Evolutionary conservation across 2,888 invertebrate genomes (phyloP).

Genomic region (Trichopria drosophilae): DNA sequence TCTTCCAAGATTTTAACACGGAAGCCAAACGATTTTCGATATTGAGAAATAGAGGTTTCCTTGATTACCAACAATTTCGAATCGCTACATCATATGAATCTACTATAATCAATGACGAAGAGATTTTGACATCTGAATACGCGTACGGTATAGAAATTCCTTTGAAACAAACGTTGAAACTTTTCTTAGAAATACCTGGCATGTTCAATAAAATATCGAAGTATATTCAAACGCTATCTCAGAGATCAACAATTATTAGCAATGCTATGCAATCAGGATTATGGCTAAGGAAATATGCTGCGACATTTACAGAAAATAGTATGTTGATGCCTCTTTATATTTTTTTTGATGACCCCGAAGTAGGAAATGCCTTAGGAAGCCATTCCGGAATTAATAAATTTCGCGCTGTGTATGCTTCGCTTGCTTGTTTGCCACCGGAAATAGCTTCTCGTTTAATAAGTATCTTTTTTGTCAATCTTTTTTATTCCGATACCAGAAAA

Average conservation of each 20-base stretch:
- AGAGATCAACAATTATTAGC: conserved; percentile 2
- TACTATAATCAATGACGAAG: conserved; percentile 9
- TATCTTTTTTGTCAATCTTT: conserved; percentile 21
- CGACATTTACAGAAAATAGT: background rate
- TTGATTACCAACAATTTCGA: conserved; percentile 14
- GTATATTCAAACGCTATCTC: conserved; percentile 2
- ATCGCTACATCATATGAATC: conserved; percentile 11
- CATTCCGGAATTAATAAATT: conserved; percentile 13
- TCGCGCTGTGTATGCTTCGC: conserved; percentile 18
- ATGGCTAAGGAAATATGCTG: conserved; percentile 16
- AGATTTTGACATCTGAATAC: conserved; percentile 4
- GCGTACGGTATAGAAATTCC: conserved; percentile 14
- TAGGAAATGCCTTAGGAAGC: conserved; percentile 25
- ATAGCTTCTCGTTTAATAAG: conserved; percentile 17
- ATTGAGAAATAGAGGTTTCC: conserved; percentile 16
- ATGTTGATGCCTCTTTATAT: conserved; percentile 16
- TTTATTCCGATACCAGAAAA: conserved; percentile 19
- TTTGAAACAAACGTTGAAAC: conserved; percentile 15
- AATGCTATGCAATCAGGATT: conserved; percentile 8
- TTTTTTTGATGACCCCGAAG: conserved; percentile 24
- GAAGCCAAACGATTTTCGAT: conserved; percentile 26
- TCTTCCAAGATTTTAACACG: conserved; percentile 16
- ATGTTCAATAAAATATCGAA: conserved; percentile 11
- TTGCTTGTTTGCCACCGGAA: conserved; percentile 17
- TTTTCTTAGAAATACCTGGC: conserved; percentile 24